phyloP scores from a whole-genome alignment of 2,113 vertebrate genomes.

The Tenrec ecaudatus region DNA sequence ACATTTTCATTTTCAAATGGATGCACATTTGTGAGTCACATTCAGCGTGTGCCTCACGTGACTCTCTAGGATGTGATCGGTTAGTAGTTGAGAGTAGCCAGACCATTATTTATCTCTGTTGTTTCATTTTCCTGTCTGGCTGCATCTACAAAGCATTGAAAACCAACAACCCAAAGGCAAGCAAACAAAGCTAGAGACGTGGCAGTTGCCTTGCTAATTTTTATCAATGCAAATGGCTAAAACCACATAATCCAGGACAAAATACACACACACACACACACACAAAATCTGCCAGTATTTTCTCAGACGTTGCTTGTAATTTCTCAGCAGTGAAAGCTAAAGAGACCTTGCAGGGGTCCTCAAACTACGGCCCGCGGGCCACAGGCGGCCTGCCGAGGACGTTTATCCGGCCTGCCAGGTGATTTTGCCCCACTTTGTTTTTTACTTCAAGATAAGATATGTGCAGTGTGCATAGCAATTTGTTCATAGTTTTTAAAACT shows the following conservation, averaged over 20 bases:
- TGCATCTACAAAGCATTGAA: constrained; percentile 58
- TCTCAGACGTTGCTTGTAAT: constrained; percentile 32
- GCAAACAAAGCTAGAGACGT: constrained; percentile 61
- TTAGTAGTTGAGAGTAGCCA: constrained; percentile 60
- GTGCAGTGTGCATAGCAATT: too few relatives aligned
- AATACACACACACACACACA: constrained; percentile 66
- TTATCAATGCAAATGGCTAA: constrained; percentile 67
- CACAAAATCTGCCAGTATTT: constrained; percentile 37
- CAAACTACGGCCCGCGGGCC: too few relatives aligned
- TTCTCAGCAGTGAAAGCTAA: constrained; percentile 29
- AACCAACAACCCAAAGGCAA: neutral
- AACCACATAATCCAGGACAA: constrained; percentile 68
- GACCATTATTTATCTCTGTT: constrained; percentile 74
- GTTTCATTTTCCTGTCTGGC: constrained; percentile 64
- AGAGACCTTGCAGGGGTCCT: too few relatives aligned
- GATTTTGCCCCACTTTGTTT: too few relatives aligned
- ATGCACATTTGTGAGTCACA: constrained; percentile 17
- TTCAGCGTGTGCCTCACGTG: constrained; percentile 15
- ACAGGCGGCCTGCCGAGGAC: too few relatives aligned
- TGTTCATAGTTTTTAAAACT: too few relatives aligned
- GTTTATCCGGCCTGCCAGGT: too few relatives aligned
- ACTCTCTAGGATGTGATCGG: constrained; percentile 46
- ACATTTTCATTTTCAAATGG: constrained; percentile 43
- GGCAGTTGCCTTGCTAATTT: constrained; percentile 68
- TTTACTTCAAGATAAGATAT: too few relatives aligned